Conservation (phyloP, 2,888 invertebrate species). For the Aspidiotus destructor region DNA sequence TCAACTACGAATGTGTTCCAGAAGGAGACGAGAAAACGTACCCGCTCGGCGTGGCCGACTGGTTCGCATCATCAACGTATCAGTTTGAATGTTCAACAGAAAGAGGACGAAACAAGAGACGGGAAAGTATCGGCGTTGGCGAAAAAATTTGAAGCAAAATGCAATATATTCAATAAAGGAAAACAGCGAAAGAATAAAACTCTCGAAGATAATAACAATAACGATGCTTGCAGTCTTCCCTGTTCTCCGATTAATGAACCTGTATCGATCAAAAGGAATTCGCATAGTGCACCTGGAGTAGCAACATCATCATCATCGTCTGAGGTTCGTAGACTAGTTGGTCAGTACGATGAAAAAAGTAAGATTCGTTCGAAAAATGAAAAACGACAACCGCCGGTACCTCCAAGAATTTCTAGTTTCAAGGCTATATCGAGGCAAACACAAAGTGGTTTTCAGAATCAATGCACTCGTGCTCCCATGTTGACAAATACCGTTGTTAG, state of each 20-base stretch:
- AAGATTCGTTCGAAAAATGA: slow-evolving; percentile 38
- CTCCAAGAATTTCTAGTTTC: slow-evolving; percentile 41
- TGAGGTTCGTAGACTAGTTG: slow-evolving; percentile 65
- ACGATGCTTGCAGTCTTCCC: slow-evolving; percentile 48
- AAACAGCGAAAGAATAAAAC: slow-evolving; percentile 17
- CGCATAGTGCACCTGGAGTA: background rate
- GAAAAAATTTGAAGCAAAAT: slow-evolving; percentile 78
- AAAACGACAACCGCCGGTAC: slow-evolving; percentile 40
- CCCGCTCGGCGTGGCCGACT: background rate
- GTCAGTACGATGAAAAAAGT: slow-evolving; percentile 55
- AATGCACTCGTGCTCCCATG: background rate
- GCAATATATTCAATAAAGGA: slow-evolving; percentile 37
- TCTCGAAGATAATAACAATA: slow-evolving; percentile 19
- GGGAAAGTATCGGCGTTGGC: slow-evolving; percentile 78
- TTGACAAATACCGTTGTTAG: too few species aligned
- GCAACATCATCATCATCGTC: slow-evolving; percentile 45
- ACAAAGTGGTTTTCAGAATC: slow-evolving; percentile 14
- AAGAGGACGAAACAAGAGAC: slow-evolving; percentile 22
- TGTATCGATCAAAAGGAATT: slow-evolving; percentile 15
- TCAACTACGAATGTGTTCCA: background rate
- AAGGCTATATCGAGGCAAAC: slow-evolving; percentile 36
- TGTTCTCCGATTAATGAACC: slow-evolving; percentile 56
- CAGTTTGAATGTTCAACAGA: slow-evolving; percentile 36
- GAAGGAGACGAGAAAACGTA: background rate
- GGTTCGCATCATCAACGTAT: background rate